Evolutionary conservation across 2,888 invertebrate genomes (phyloP).

Genomic region (Chrysolina oricalcia): DNA sequence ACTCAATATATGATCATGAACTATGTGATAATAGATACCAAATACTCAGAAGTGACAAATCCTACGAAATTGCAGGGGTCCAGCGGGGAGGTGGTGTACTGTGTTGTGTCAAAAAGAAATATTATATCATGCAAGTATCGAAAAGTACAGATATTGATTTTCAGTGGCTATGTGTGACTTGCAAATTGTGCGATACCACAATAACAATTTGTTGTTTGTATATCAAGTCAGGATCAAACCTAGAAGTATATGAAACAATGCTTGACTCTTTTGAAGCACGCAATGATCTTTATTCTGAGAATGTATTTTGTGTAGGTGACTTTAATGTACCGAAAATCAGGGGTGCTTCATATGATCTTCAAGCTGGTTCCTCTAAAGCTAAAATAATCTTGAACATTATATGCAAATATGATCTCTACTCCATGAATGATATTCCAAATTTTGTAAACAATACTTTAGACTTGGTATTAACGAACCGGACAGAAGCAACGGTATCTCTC

Average conservation of each 20-base stretch:
- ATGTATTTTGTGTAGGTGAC: background rate
- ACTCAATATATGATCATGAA: conserved; percentile 10
- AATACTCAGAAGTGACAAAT: background rate
- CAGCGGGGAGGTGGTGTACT: conserved; percentile 8
- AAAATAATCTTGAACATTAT: conserved; percentile 18
- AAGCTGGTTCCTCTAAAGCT: background rate
- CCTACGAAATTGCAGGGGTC: conserved; percentile 9
- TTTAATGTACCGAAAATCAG: background rate
- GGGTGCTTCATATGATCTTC: background rate
- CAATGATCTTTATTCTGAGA: too few species aligned
- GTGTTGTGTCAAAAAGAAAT: background rate
- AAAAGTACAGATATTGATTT: conserved; percentile 16
- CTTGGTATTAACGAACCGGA: background rate
- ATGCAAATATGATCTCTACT: conserved; percentile 27
- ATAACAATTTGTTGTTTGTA: conserved; percentile 11
- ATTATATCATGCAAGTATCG: background rate
- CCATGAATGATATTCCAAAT: background rate
- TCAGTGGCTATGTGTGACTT: conserved; percentile 14
- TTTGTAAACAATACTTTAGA: background rate
- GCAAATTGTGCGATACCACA: background rate
- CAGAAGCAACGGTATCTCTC: background rate
- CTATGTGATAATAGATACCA: conserved; percentile 9
- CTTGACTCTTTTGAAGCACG: too few species aligned
- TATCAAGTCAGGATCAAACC: conserved; percentile 11
- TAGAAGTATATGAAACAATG: background rate